These are phyloP conservation scores for Bombus superbus DNA, from an alignment of 1,140 invertebrate species.

Conservation along the genomic window DNA sequence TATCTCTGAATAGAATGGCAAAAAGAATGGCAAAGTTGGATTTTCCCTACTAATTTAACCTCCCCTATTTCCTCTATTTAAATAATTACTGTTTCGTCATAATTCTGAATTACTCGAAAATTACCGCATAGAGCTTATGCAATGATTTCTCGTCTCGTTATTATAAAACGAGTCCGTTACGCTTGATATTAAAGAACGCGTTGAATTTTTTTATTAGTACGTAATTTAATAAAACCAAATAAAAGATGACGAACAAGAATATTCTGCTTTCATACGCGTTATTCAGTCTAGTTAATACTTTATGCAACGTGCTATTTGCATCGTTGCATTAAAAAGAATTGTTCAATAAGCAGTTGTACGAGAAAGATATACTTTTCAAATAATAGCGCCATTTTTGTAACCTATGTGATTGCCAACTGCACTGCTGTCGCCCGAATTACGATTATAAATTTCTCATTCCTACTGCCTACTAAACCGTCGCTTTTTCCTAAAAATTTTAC, in stretches of 20 bases:
- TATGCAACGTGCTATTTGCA: background rate
- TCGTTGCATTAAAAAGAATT: background rate
- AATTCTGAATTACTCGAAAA: slow-evolving; percentile 5
- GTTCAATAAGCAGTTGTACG: too few species aligned
- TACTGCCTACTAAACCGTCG: background rate
- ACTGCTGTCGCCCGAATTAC: background rate
- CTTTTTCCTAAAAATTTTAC: background rate
- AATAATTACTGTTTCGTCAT: slow-evolving; percentile 10
- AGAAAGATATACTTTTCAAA: background rate
- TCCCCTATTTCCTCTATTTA: slow-evolving; percentile 3
- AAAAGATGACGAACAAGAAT: background rate
- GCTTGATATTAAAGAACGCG: background rate
- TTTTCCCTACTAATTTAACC: slow-evolving; percentile 10
- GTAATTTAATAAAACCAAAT: background rate
- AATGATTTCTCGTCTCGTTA: background rate
- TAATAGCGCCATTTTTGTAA: background rate
- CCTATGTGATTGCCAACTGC: background rate
- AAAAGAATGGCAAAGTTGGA: background rate
- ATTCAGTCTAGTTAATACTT: background rate
- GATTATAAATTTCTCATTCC: background rate
- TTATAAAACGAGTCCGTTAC: background rate
- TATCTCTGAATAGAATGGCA: background rate
- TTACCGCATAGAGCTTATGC: background rate
- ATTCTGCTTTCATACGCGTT: background rate
- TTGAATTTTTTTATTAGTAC: background rate